Base-by-base conservation (phyloP, 2,888 invertebrate genomes). In the Torymus aiolomorphi region DNA sequence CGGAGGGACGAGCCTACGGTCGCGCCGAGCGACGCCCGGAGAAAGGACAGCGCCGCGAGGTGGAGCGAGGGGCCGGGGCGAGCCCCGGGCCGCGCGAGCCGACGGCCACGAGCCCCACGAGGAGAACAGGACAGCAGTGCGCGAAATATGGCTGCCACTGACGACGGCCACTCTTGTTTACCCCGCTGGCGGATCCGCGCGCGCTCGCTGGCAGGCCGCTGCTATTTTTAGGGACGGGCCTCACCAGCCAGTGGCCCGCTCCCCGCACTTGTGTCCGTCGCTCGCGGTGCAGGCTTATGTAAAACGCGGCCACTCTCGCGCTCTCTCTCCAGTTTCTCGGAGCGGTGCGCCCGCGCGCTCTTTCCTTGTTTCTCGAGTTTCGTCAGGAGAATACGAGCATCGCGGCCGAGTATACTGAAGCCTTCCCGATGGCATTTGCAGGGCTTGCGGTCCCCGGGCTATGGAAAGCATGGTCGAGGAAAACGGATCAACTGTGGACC, bases 391-490 rank as follows among this genome's bases (percentile, higher is more conserved):
- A 31, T 31, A 31, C 2, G 2, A 31, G 4, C 31, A 5, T 3
- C 8, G 31, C 31, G 5, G 2, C 8, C 8, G 31, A 31, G 8
- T 31, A 20, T 20, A 31, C 31, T 31, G 31, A 31, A 31, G 31
- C 31, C 31, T 67, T 70, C 31, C 52, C 73, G 52, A 80, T 80
- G 63, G 57, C 71, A 80, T 91, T 92, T 92, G 91, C 92, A 94
- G 94, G 94, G 93, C 93, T 93, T 92, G 93, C 92, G 87, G 90
- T 90, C 88, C 90, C 90, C 91, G 90, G 92, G 92, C 91, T 93
- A 97, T 96, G 96, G 96, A 96, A 93, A 95, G 95, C 92, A 96
- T 97, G 95, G 96, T 96, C 92, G 96, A 97, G 93, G 97, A 97
- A 93, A 96, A 96, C 91, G 96, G 96, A 89, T 92, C 92, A 90